Evolutionary conservation across 2,888 invertebrate species (phyloP), one percentile per base, ranked within the genome.

Genomic region (Temnothorax rugatulus): DNA sequence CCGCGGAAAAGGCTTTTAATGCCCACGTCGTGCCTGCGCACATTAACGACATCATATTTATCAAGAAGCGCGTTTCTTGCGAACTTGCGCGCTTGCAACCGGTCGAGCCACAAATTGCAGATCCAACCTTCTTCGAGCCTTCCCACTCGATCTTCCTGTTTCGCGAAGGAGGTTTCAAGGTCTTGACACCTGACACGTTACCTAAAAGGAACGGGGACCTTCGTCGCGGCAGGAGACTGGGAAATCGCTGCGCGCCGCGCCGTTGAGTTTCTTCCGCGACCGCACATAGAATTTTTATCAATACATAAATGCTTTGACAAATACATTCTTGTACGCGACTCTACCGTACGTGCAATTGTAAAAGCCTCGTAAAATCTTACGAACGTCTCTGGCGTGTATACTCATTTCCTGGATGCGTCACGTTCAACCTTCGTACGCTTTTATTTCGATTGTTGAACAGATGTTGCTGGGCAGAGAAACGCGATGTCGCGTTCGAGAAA

Each of bases 151-250:
- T 86, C 90, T 89, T 90, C 89, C 89, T 74, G 90, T 61, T 84
- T 57, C 85, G 34, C 77, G 83, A 90, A 90, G 77, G 91, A 90
- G 90, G 90, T 90, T 90, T 90, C 87, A 90, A 88, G 88, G 89
- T 90, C 91, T 89, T 84, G 88, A 88, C 90, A 86, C 83, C 74
- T 83, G 87, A 90, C 82, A 84, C 77, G 73, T 84, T 76, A 61
- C 83, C 34, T 74, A 68, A 79, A 87, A 87, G 81, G 69, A 87
- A 77, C 64, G 76, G 18, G 59, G 47, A 69, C 44, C 71, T 66
- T 54, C 63, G 63, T 11, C 34, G 13, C 44, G 38, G 18, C 25
- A 18, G 66, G 21, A 34, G 68, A 77, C 68, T n/a, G 41, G 54
- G 13, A 54, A 34, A 63, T 7, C 50, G 76, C 25, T 11, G 52